Evolutionary conservation across 2,113 vertebrate genomes (phyloP).

Genomic region (Carassius gibelio): DNA sequence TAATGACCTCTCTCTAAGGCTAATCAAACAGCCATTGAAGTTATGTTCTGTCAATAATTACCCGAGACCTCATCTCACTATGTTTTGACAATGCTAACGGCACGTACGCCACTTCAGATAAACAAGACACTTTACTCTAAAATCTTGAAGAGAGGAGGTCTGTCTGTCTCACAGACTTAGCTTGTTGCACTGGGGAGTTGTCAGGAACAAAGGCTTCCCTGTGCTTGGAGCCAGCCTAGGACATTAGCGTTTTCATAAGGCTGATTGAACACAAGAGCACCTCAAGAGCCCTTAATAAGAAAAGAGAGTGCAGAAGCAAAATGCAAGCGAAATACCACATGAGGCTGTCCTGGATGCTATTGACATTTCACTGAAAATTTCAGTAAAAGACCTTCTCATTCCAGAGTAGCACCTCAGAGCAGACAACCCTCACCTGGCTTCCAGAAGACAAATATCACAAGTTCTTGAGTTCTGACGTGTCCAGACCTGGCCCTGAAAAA

Average conservation of each 20-base stretch:
- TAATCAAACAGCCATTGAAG: slow-evolving; percentile 21
- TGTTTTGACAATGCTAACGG: slow-evolving; percentile 6
- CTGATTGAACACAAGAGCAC: slow-evolving; percentile 28
- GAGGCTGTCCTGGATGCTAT: background rate
- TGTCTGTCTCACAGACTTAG: background rate
- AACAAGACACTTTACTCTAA: slow-evolving; percentile 24
- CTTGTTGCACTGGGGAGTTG: slow-evolving; percentile 24
- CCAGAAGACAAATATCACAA: slow-evolving; percentile 61
- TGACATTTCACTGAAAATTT: background rate
- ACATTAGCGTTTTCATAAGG: slow-evolving; percentile 23
- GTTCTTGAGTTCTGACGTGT: slow-evolving; percentile 68
- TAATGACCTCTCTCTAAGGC: background rate
- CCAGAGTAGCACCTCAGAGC: background rate
- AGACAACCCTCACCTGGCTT: slow-evolving; percentile 55
- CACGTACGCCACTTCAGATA: slow-evolving; percentile 19
- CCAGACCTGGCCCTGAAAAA: slow-evolving; percentile 60
- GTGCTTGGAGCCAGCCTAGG: slow-evolving; percentile 21
- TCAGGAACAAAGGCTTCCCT: slow-evolving; percentile 28
- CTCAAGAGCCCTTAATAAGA: slow-evolving; percentile 24
- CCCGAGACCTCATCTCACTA: background rate
- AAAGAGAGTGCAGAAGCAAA: background rate
- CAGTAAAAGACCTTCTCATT: background rate
- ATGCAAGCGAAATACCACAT: background rate
- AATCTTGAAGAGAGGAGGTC: slow-evolving; percentile 29
- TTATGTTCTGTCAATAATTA: slow-evolving; percentile 14